phyloP scores from a whole-genome alignment of 2,888 invertebrate species.

The Autographa gamma region DNA sequence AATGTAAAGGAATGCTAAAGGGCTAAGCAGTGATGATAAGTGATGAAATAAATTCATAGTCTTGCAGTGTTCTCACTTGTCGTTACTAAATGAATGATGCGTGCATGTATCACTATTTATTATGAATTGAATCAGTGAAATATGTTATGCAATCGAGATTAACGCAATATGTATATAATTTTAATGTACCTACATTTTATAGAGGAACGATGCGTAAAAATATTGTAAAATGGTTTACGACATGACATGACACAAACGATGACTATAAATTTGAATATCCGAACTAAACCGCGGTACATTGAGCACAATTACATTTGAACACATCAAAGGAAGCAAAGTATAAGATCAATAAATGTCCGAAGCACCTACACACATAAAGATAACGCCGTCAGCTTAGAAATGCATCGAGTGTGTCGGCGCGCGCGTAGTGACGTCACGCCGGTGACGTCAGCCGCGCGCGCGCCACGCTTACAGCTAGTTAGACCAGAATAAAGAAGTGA shows the following conservation, averaged over 20 bases:
- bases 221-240: slow-evolving; percentile 44
- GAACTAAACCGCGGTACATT: slow-evolving; percentile 73
- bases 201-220: slow-evolving; percentile 42
- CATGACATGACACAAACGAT: slow-evolving; percentile 46
- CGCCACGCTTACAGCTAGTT: slow-evolving; percentile 72
- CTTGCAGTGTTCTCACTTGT: slow-evolving; percentile 28
- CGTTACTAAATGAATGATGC: slow-evolving; percentile 29
- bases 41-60: slow-evolving; percentile 32
- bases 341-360: slow-evolving; percentile 66
- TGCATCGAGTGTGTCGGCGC: slow-evolving; percentile 58
- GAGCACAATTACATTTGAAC: slow-evolving; percentile 85
- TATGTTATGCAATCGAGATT: slow-evolving; percentile 59
- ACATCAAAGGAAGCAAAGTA: slow-evolving; percentile 84
- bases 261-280: slow-evolving; percentile 60
- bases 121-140: slow-evolving; percentile 49
- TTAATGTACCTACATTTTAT: slow-evolving; percentile 47
- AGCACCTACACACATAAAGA: slow-evolving; percentile 67
- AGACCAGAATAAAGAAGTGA: slow-evolving; percentile 76
- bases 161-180: slow-evolving; percentile 54
- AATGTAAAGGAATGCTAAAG: slow-evolving; percentile 51
- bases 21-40: slow-evolving; percentile 38
- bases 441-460: slow-evolving; percentile 52
- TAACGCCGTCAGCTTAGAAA: slow-evolving; percentile 60
- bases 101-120: slow-evolving; percentile 41
- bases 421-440: slow-evolving; percentile 32